These are phyloP conservation scores for Theonella swinhoei DNA, from an alignment of 37 sponge, comb jelly and placozoan species.

Conservation along the genomic window DNA sequence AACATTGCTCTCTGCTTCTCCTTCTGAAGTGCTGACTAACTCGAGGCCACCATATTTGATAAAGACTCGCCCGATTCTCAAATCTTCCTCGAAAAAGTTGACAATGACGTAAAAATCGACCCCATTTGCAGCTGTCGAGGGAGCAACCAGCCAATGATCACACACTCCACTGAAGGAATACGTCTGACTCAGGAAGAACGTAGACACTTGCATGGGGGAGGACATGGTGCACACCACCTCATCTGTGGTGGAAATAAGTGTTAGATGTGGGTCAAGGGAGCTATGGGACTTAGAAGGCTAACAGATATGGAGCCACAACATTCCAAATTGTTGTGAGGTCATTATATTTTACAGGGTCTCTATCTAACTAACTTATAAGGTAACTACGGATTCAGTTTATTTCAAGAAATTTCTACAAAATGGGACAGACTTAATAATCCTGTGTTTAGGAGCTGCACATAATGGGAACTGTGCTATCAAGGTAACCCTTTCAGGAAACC, in stretches of 20 bases:
- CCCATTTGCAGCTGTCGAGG: not conserved
- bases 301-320: no score
- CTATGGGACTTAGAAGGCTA: not conserved
- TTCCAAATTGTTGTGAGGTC: not conserved
- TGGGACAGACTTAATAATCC: no score
- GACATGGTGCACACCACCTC: constrained; percentile 3
- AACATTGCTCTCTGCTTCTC: not conserved
- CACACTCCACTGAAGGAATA: constrained; percentile 51
- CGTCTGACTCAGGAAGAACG: not conserved
- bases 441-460: no score
- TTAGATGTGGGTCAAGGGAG: not conserved
- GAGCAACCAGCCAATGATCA: constrained; percentile 34
- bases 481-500: no score
- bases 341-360: no score
- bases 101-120: constrained; percentile 34
- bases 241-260: not conserved
- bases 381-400: no score
- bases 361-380: no score
- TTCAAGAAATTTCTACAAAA: no score
- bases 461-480: no score
- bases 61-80: constrained; percentile 40
- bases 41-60: not conserved
- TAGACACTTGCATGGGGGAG: constrained; percentile 3
- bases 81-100: constrained; percentile 20
- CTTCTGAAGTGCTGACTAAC: constrained; percentile 23